Evolutionary conservation across 2,797 vertebrate genomes (phyloP).

Genomic region (Pangasius sanitwongsei): DNA sequence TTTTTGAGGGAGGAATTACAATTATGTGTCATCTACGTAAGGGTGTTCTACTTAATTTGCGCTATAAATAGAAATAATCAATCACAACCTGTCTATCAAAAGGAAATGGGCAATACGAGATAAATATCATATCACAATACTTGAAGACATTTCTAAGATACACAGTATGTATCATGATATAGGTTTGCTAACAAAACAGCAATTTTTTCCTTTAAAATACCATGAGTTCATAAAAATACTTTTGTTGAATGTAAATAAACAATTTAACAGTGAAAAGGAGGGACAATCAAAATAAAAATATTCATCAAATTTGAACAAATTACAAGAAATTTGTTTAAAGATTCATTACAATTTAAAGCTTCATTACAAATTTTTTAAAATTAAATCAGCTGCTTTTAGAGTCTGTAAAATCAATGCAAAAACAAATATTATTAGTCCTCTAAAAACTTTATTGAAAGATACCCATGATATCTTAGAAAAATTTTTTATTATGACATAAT

Average conservation of each 20-base stretch:
- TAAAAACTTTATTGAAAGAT: neutral
- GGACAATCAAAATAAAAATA: neutral
- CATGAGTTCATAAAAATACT: neutral
- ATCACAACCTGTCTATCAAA: neutral
- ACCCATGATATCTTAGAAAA: neutral
- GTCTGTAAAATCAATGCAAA: neutral
- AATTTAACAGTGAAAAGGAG: neutral
- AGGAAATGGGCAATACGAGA: neutral
- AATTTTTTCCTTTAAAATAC: neutral
- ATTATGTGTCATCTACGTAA: neutral
- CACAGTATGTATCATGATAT: neutral
- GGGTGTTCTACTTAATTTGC: neutral
- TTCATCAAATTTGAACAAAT: neutral
- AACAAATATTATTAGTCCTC: neutral
- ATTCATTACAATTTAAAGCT: neutral
- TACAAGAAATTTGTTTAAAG: neutral
- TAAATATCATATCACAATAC: neutral
- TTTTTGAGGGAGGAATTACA: constrained; percentile 11
- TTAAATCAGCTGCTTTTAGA: neutral
- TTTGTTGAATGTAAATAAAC: neutral
- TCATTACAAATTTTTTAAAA: too few species aligned
- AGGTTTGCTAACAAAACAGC: too few species aligned
- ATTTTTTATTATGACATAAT: neutral
- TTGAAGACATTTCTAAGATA: neutral
- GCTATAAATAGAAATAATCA: neutral